Evolutionary conservation across 2,797 vertebrate species (phyloP).

Genomic region (Gadopsis bispinosus): DNA sequence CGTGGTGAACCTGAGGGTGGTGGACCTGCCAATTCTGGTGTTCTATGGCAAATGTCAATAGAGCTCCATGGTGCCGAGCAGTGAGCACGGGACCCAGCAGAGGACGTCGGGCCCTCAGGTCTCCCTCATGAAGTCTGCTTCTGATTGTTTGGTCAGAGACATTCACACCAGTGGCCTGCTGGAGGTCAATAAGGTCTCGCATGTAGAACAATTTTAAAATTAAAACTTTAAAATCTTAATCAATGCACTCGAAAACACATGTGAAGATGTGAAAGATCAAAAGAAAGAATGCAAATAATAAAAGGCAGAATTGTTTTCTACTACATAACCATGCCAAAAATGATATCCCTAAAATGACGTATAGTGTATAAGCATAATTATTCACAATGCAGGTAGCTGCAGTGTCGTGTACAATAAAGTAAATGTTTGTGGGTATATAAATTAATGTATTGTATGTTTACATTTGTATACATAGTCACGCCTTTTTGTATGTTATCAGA

Average conservation of each 20-base stretch:
- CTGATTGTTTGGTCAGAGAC: too few relatives aligned
- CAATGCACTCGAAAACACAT: too few relatives aligned
- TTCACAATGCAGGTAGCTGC: neutral
- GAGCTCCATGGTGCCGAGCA: too few relatives aligned
- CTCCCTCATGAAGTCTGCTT: too few relatives aligned
- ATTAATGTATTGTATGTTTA: neutral
- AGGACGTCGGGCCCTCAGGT: too few relatives aligned
- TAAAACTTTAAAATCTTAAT: neutral
- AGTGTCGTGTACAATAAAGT: neutral
- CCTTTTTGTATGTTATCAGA: neutral
- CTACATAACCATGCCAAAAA: neutral
- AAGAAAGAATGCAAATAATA: neutral
- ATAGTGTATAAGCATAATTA: neutral
- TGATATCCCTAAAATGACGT: neutral
- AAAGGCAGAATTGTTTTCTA: neutral
- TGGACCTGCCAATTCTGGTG: too few relatives aligned
- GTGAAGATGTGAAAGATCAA: neutral
- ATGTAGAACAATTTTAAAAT: neutral
- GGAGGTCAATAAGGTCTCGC: neutral
- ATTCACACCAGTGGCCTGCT: too few relatives aligned
- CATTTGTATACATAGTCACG: neutral
- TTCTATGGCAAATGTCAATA: too few relatives aligned
- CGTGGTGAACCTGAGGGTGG: too few relatives aligned
- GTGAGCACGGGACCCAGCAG: too few relatives aligned
- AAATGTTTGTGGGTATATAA: neutral